Evolutionary conservation across 2,113 vertebrate genomes (phyloP).

Genomic region (Chloropsis cyanopogon): DNA sequence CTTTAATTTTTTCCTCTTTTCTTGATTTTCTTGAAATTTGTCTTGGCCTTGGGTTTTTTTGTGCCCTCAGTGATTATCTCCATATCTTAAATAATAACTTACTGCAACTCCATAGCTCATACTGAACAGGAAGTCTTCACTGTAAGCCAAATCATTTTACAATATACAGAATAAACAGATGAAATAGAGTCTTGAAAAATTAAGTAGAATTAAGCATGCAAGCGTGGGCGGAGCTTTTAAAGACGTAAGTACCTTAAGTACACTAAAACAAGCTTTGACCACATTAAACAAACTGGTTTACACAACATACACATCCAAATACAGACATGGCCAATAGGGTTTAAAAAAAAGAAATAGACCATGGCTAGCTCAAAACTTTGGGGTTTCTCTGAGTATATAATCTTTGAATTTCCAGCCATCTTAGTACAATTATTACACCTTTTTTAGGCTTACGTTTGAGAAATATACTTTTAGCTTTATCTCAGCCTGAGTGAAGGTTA

Average conservation of each 20-base stretch:
- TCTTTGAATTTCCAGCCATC: neutral
- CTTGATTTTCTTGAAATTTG: neutral
- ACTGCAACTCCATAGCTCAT: neutral
- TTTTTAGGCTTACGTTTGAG: neutral
- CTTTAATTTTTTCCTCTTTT: neutral
- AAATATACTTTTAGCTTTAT: neutral
- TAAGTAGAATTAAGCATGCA: neutral
- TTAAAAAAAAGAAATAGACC: neutral
- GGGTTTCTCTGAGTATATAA: neutral
- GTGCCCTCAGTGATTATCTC: neutral
- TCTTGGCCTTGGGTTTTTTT: neutral
- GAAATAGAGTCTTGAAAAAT: neutral
- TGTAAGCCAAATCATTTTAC: neutral
- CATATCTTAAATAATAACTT: neutral
- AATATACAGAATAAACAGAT: neutral
- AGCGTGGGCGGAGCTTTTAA: neutral
- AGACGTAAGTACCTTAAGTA: neutral
- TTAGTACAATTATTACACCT: neutral
- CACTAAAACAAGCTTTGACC: neutral
- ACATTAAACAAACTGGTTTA: neutral
- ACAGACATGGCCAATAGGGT: neutral
- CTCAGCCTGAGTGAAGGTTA: neutral
- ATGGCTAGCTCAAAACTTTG: neutral
- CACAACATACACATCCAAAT: neutral
- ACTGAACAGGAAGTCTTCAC: neutral